These are phyloP conservation scores for Patella caerulea DNA, from an alignment of 2,888 invertebrate genomes.

Conservation along the genomic window DNA sequence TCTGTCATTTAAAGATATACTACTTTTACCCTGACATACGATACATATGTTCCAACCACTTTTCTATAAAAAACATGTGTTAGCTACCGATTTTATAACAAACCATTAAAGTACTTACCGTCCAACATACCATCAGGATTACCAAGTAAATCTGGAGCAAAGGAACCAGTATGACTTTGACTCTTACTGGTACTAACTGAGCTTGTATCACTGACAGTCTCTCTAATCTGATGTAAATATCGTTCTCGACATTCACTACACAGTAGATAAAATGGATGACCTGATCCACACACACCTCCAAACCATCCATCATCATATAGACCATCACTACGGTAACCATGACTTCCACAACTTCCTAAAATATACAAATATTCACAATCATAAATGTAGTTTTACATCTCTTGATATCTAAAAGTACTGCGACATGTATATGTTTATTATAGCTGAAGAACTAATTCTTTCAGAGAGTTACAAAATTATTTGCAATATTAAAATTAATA, in stretches of 20 bases:
- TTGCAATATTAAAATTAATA: too few relatives aligned
- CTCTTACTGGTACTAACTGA: neutral
- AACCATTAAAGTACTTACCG: slow-evolving; percentile 29
- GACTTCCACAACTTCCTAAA: slow-evolving; percentile 59
- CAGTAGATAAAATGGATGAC: slow-evolving; percentile 73
- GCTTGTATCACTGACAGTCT: slow-evolving; percentile 16
- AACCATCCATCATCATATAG: slow-evolving; percentile 69
- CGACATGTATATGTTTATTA: too few relatives aligned
- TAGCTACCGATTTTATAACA: too few relatives aligned
- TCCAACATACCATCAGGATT: slow-evolving; percentile 36
- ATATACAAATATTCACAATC: too few relatives aligned
- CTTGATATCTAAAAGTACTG: too few relatives aligned
- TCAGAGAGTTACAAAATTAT: too few relatives aligned
- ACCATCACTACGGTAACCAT: slow-evolving; percentile 66
- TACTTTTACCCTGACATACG: too few relatives aligned
- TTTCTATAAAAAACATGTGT: too few relatives aligned
- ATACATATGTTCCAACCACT: too few relatives aligned
- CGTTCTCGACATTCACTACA: slow-evolving; percentile 75
- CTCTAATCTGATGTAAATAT: slow-evolving; percentile 59
- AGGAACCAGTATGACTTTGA: neutral
- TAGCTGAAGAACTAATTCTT: too few relatives aligned
- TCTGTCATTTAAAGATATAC: too few relatives aligned
- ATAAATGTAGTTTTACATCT: too few relatives aligned
- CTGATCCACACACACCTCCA: slow-evolving; percentile 74
- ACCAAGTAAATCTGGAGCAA: slow-evolving; percentile 62